Base-by-base conservation (phyloP, 2,888 invertebrate species). In the Tiphia femorata region DNA sequence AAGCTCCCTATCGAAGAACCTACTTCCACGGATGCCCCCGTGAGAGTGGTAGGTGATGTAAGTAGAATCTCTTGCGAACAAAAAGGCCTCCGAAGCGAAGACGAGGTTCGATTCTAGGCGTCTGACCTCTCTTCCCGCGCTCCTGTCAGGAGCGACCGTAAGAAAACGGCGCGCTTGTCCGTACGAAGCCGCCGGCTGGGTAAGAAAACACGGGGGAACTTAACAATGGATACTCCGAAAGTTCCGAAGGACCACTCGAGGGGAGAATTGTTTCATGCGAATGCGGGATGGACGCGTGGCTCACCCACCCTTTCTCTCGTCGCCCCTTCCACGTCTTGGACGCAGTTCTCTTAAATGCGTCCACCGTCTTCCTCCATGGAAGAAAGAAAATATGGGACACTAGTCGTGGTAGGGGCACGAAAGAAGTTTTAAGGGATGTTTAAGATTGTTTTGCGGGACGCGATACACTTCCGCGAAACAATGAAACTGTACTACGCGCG, bases 91-190 rank as follows among this genome's bases (percentile, higher is more conserved):
- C 33, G 14, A 33, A n/a, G 29, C 29, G 50, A 35, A 48, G 49
- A 51, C 27, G n/a, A n/a, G 41, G 48, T 55, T 61, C 33, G 55
- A 62, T 56, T 46, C 35, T 41, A 44, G 25, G 20, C 35, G 38
- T 40, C 43, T 27, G 44, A 23, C 10, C 17, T 41, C 41, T 14
- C n/a, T n/a, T n/a, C n/a, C n/a, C n/a, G n/a, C n/a, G n/a, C n/a
- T n/a, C n/a, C n/a, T n/a, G n/a, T n/a, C 37, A n/a, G 29, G 52
- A 55, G 49, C 46, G 29, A n/a, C 20, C 46, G 49, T 12, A 38
- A 29, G 49, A 43, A 59, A 49, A 44, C 40, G 27, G 29, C 12
- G 14, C 16, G 29, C 10, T 42, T 17, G 20, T 14, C 38, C 20
- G 49, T 23, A 25, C 21, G 25, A 19, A 8, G 29, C n/a, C n/a